phyloP scores from a whole-genome alignment of 1,140 invertebrate species.

The Sweltsa coloradensis region DNA sequence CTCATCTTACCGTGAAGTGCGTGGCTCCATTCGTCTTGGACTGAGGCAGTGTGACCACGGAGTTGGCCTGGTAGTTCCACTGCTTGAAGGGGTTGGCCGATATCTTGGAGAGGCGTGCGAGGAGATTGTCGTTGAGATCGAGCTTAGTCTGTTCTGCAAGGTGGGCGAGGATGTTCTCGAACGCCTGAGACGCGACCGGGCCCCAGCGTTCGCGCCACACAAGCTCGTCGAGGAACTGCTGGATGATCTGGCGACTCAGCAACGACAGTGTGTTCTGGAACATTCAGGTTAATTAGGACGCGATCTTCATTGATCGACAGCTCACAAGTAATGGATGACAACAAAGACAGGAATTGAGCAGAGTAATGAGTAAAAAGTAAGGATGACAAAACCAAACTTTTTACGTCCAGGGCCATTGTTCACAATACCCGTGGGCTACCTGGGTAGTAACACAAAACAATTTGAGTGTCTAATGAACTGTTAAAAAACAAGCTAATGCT shows the following conservation, averaged over 20 bases:
- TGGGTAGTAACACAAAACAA: too few relatives aligned
- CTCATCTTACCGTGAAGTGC: too few relatives aligned
- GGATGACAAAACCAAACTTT: conserved; percentile 1
- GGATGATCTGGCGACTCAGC: conserved; percentile 70
- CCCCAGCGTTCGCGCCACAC: conserved; percentile 69
- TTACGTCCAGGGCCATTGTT: too few relatives aligned
- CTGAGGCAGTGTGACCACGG: too few relatives aligned
- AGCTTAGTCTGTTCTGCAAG: conserved; percentile 62
- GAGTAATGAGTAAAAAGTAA: background rate
- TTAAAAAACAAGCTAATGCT: too few relatives aligned
- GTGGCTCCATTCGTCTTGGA: too few relatives aligned
- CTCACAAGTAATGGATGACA: too few relatives aligned
- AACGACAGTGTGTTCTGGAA: conserved; percentile 69
- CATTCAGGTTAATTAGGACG: conserved; percentile 6
- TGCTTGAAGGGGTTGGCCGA: conserved; percentile 66
- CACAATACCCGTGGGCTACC: too few relatives aligned
- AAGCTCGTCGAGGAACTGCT: conserved; percentile 79
- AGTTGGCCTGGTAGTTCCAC: too few relatives aligned
- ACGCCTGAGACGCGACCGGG: conserved; percentile 56
- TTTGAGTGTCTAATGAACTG: too few relatives aligned
- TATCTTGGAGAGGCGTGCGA: conserved; percentile 47
- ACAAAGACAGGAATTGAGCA: conserved; percentile 5
- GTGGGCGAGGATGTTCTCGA: conserved; percentile 67
- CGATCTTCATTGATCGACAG: too few relatives aligned
- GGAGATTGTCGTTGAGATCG: conserved; percentile 35